Percentiles rank a stretch among this genome's conserved stretches.
phyloP scores from a whole-genome alignment of 2,113 vertebrate species.

The Todiramphus saurophagus region DNA sequence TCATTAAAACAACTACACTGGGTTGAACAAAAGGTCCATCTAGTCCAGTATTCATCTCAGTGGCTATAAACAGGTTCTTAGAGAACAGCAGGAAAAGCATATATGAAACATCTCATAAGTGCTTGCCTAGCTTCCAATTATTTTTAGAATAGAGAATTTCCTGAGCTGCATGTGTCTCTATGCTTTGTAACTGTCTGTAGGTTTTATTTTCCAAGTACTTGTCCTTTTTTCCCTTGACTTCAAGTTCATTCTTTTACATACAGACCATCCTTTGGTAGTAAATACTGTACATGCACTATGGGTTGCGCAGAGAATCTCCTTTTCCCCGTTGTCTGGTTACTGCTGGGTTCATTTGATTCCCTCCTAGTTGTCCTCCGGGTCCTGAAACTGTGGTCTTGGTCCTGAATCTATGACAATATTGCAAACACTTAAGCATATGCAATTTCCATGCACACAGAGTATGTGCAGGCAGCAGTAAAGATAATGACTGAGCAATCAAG shows the following conservation, averaged over 20 bases:
- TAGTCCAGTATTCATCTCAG: neutral
- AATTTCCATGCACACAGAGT: neutral
- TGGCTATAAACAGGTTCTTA: neutral
- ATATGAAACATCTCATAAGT: neutral
- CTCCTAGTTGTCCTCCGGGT: neutral
- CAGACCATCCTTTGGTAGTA: neutral
- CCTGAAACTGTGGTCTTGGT: neutral
- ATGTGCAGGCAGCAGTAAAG: neutral
- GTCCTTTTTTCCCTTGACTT: neutral
- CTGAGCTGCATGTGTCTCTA: constrained; percentile 5
- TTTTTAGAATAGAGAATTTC: constrained; percentile 51
- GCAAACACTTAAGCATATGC: neutral
- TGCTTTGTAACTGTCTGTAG: neutral
- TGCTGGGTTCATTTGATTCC: neutral
- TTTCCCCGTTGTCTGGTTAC: neutral
- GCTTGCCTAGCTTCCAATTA: neutral
- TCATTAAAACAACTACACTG: neutral
- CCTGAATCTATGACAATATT: neutral
- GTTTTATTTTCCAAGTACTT: neutral
- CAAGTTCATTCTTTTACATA: neutral
- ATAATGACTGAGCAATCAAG: neutral
- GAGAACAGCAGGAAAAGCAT: neutral
- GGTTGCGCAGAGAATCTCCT: neutral
- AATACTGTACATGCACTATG: neutral
- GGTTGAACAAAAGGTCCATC: neutral